Evolutionary conservation across 92 coral and sea anemone genomes (phyloP).

Genomic region (Porites divaricata): DNA sequence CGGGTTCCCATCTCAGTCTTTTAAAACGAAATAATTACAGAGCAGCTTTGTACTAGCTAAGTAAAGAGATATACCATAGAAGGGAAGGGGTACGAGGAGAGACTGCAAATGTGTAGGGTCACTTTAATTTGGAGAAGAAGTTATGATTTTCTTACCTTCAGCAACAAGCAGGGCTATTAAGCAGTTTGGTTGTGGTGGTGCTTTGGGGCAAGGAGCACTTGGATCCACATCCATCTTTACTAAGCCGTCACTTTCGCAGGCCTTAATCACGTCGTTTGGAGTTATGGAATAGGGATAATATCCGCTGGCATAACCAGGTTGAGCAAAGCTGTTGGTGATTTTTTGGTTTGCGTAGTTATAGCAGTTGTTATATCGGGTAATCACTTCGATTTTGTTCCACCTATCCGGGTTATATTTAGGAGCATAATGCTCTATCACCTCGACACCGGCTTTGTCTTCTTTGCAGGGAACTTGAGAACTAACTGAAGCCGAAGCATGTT

Average conservation of each 20-base stretch:
- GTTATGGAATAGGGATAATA: background rate
- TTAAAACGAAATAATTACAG: no score
- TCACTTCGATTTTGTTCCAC: background rate
- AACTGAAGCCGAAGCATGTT: no score
- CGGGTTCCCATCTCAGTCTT: no score
- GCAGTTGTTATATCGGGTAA: conserved; percentile 24
- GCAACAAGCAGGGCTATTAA: conserved; percentile 11
- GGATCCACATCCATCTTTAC: conserved; percentile 17
- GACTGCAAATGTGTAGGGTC: no score
- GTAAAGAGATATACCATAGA: no score
- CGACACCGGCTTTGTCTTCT: no score
- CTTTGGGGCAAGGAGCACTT: conserved; percentile 3
- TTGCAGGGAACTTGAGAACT: no score
- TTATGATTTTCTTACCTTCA: conserved; percentile 4
- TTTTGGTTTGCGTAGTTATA: conserved; percentile 39
- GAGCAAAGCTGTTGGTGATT: conserved; percentile 49
- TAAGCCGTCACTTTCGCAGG: conserved; percentile 14
- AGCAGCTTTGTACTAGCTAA: no score
- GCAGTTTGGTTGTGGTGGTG: conserved; percentile 41
- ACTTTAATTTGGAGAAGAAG: no score
- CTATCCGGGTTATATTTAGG: background rate
- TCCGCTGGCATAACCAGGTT: conserved; percentile 30
- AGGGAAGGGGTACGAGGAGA: no score
- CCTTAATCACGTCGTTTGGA: background rate
- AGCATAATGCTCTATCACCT: no score